Base-by-base conservation (phyloP, 2,797 vertebrate species). In the Brachymystax lenok region DNA sequence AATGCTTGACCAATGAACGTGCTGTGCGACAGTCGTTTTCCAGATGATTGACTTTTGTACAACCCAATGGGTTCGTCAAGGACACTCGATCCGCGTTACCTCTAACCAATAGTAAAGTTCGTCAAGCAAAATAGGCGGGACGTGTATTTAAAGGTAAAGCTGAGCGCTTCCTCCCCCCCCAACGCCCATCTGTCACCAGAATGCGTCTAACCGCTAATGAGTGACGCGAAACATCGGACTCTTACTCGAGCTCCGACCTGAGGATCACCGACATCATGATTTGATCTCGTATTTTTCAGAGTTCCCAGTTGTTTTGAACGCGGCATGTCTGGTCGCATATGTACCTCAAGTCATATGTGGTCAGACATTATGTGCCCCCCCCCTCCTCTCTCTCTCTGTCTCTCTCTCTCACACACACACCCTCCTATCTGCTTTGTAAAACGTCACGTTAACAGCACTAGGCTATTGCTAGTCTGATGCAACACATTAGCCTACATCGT, bases 21-120 rank as follows among this genome's bases (percentile, higher is more conserved):
- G 73, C 72, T 77, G 83, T 91, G 90, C 91, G 90, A 81, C 89
- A 83, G 27, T 76, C 54, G 73, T 80, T 77, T 71, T 28, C 8
- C 19, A 19, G 28, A 3, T 51, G 74, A 87, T 67, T 19, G 61
- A 28, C 14, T 13, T 40, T 5, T 0, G 1, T 50, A 35, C 28
- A 12, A 83, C n/a, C 83, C 83, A 88, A 88, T 86, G 33, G 75
- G 51, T 2, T 50, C 3, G n/a, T 17, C 71, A 35, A 35, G 0
- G 21, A 0, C 10, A 1, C 24, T 19, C 63, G 71, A 75, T 16
- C 69, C 78, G 72, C 35, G 1, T 64, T 13, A 66, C 24, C 0
- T 3, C 30, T 16, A 40, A 74, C 85, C 81, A 88, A 79, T 90
- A 21, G 4, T 0, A 0, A 3, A 1, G 10, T 0, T 5, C 12